Conservation (phyloP, 2,888 invertebrate species). For the Pyrrhia umbra region DNA sequence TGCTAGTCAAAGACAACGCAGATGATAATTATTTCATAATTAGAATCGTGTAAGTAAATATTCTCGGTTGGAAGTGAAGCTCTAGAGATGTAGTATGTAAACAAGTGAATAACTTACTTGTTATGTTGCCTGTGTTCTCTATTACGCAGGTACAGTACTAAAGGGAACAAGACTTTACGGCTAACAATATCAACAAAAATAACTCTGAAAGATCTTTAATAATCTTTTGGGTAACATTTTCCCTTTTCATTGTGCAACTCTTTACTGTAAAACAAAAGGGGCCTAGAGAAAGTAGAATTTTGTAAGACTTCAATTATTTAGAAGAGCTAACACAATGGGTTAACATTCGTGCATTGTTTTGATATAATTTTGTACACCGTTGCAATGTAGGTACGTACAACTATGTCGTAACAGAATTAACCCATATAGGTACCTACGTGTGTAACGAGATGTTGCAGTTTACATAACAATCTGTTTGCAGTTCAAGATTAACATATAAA, state of each 20-base stretch:
- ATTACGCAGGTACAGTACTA: conserved; percentile 3
- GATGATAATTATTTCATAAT: not conserved
- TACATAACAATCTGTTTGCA: conserved; percentile 12
- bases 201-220: conserved; percentile 10
- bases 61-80: not conserved
- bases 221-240: conserved; percentile 10
- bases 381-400: conserved; percentile 2
- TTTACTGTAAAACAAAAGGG: conserved; percentile 10
- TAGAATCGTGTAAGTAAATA: not conserved
- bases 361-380: conserved; percentile 16
- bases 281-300: not conserved
- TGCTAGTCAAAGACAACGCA: not conserved
- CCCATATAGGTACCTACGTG: not conserved
- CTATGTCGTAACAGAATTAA: conserved; percentile 20
- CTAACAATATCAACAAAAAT: conserved; percentile 2
- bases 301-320: conserved; percentile 33
- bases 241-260: conserved; percentile 14
- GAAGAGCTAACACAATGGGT: not conserved
- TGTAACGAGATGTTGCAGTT: conserved; percentile 19
- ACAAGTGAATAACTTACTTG: not conserved
- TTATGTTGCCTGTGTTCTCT: not conserved
- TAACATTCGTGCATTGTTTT: conserved; percentile 16
- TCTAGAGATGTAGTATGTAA: not conserved
- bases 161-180: conserved; percentile 19
- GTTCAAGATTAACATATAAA: conserved; percentile 26